phyloP scores from a whole-genome alignment of 2,797 vertebrate species.

The Pelodytes ibericus region DNA sequence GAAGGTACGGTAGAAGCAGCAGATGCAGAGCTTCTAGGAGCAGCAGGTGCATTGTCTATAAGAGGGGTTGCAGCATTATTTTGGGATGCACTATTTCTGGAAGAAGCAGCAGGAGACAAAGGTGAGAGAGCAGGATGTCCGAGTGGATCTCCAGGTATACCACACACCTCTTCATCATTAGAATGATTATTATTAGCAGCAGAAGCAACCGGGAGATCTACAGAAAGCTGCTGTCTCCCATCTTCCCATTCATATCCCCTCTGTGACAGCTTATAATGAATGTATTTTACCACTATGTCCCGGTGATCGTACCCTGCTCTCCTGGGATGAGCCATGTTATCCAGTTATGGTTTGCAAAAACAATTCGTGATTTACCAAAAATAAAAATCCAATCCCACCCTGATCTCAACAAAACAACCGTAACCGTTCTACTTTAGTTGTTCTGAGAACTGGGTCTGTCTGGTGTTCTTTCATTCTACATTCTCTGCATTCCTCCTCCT shows the following conservation, averaged over 20 bases:
- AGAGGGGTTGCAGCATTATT: slow-evolving; percentile 27
- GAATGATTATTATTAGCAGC: slow-evolving; percentile 55
- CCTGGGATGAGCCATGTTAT: slow-evolving; percentile 77
- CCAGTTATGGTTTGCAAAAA: slow-evolving; percentile 57
- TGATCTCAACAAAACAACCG: slow-evolving; percentile 62
- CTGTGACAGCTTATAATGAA: slow-evolving; percentile 94
- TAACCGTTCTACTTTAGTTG: slow-evolving; percentile 74
- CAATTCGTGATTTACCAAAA: not conserved
- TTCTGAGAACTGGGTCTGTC: slow-evolving; percentile 54
- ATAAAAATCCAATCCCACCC: slow-evolving; percentile 34
- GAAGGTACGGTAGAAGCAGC: slow-evolving; percentile 43
- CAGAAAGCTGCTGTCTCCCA: slow-evolving; percentile 59
- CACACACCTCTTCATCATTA: slow-evolving; percentile 36
- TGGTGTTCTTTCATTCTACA: slow-evolving; percentile 74
- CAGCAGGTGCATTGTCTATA: slow-evolving; percentile 44
- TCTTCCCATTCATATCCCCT: slow-evolving; percentile 86
- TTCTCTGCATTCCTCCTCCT: slow-evolving; percentile 65
- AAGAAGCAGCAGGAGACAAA: slow-evolving; percentile 64
- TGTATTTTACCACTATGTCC: slow-evolving; percentile 91
- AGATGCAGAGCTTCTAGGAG: slow-evolving; percentile 30
- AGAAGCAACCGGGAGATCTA: slow-evolving; percentile 58
- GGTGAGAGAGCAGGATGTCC: slow-evolving; percentile 61
- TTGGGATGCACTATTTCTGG: slow-evolving; percentile 27
- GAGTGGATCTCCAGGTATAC: slow-evolving; percentile 19
- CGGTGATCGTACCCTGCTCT: slow-evolving; percentile 82